These are phyloP conservation scores for Metopia argyrocephala DNA, from an alignment of 2,888 invertebrate species.

Conservation along the genomic window DNA sequence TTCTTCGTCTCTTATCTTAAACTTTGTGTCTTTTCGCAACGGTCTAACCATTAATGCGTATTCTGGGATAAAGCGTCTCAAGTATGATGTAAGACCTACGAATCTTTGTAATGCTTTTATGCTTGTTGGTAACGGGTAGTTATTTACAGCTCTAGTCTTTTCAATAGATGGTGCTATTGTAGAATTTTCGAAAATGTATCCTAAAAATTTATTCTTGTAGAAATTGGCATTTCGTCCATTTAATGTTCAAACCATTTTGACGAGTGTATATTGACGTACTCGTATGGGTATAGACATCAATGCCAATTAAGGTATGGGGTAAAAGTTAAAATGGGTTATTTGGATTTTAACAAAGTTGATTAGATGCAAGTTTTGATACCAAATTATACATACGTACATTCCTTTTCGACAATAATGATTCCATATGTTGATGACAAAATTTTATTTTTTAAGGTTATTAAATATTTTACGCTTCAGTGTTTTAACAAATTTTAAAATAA, in stretches of 20 bases:
- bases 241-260: constrained; percentile 47
- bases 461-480: no score
- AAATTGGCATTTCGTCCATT: constrained; percentile 62
- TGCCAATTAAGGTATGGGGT: no score
- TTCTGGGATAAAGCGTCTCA: constrained; percentile 31
- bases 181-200: constrained; percentile 19
- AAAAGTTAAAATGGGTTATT: no score
- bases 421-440: no score
- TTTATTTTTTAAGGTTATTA: no score
- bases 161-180: constrained; percentile 22
- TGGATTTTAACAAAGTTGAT: no score
- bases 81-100: constrained; percentile 46
- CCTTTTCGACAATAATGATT: no score
- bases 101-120: constrained; percentile 46
- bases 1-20: constrained; percentile 33
- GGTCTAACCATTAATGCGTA: constrained; percentile 41
- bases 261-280: no score
- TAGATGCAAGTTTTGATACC: no score
- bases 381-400: no score
- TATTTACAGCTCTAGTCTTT: constrained; percentile 27
- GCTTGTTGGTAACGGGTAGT: constrained; percentile 36
- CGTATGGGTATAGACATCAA: no score
- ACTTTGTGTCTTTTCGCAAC: constrained; percentile 28
- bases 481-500: no score
- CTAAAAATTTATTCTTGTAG: constrained; percentile 37